Percentiles rank a stretch among this genome's conserved stretches.
Evolutionary conservation across 2,888 invertebrate species (phyloP).

Genomic region (Lasioglossum malachurum): DNA sequence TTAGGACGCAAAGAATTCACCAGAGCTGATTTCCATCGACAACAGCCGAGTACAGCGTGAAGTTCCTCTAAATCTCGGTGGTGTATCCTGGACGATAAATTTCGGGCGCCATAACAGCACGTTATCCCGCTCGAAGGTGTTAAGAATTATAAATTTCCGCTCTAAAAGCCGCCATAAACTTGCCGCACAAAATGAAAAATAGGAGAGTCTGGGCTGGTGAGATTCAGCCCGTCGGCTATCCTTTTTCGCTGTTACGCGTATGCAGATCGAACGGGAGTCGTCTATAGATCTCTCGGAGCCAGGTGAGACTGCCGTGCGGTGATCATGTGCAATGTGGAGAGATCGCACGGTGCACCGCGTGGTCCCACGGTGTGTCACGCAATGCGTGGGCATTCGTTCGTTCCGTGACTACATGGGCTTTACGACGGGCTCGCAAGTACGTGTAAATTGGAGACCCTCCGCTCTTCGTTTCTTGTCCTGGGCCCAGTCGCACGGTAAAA

Average conservation of each 20-base stretch:
- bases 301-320: constrained; percentile 5
- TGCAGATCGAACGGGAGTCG: constrained; percentile 25
- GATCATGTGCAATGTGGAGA: background rate
- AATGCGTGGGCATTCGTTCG: constrained; percentile 54
- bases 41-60: background rate
- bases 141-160: constrained; percentile 11
- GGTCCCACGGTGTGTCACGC: constrained; percentile 51
- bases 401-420: constrained; percentile 50
- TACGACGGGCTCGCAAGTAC: constrained; percentile 51
- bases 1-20: too few species aligned
- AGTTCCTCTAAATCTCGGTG: background rate
- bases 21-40: background rate
- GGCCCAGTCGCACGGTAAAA: constrained; percentile 33
- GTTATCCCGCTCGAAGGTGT: background rate
- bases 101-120: background rate
- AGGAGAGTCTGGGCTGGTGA: background rate
- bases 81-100: background rate
- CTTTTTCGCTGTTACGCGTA: constrained; percentile 1
- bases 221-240: background rate
- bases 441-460: constrained; percentile 56
- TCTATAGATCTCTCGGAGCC: constrained; percentile 18
- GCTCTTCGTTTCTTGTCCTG: constrained; percentile 20
- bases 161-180: background rate
- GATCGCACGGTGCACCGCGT: constrained; percentile 1
- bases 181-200: background rate